phyloP scores from a whole-genome alignment of 2,888 invertebrate genomes.

The Chelonus formosanus region DNA sequence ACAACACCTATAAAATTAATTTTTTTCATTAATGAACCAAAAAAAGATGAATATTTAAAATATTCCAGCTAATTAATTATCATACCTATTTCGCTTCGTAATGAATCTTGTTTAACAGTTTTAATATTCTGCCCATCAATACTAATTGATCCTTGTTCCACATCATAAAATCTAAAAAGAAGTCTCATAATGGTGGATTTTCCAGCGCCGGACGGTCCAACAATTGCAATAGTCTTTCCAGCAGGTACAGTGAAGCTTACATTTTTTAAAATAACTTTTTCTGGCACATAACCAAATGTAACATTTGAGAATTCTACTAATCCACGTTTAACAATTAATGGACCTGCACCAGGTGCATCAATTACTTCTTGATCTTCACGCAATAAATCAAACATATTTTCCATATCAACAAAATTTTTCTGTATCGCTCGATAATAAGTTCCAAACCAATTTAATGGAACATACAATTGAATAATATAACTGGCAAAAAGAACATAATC shows the following conservation, averaged over 20 bases:
- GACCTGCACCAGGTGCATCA: conserved; percentile 82
- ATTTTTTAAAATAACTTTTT: conserved; percentile 78
- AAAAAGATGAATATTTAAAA: too few species aligned
- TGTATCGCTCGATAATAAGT: conserved; percentile 98
- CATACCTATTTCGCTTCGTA: conserved; percentile 79
- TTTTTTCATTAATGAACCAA: too few species aligned
- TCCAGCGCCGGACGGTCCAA: conserved; percentile 90
- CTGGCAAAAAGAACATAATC: conserved; percentile 96
- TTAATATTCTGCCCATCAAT: conserved; percentile 92
- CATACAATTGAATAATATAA: conserved; percentile 93
- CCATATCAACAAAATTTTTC: conserved; percentile 98
- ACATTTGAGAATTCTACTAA: conserved; percentile 90
- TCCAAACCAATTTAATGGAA: conserved; percentile 97
- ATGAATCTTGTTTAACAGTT: conserved; percentile 83
- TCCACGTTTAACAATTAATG: conserved; percentile 75
- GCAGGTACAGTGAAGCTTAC: conserved; percentile 81
- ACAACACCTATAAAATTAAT: conserved; percentile 74
- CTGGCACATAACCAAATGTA: conserved; percentile 86
- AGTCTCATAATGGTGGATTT: conserved; percentile 96
- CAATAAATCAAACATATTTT: conserved; percentile 97
- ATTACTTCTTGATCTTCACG: conserved; percentile 86
- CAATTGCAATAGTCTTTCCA: conserved; percentile 87
- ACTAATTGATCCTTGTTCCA: conserved; percentile 83
- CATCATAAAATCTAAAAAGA: conserved; percentile 96
- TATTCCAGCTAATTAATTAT: too few species aligned